phyloP scores from a whole-genome alignment of 2,888 invertebrate species.

The Ochropleura leucogaster region DNA sequence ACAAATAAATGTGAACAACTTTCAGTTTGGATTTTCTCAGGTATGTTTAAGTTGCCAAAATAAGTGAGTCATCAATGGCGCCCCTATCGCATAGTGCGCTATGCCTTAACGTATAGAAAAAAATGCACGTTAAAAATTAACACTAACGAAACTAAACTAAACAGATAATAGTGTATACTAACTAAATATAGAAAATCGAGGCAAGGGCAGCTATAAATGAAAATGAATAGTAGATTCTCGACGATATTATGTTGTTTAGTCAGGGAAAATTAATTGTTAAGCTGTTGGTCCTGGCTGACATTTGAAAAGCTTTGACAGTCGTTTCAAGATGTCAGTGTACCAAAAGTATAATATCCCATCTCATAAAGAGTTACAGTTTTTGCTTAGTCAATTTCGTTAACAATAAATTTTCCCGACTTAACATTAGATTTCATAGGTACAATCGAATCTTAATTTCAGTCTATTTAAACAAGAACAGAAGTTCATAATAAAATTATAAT shows the following conservation, averaged over 20 bases:
- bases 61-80: not conserved
- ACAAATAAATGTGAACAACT: not conserved
- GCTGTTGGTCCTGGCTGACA: too few species aligned
- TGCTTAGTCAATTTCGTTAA: not conserved
- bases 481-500: not conserved
- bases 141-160: constrained; percentile 65
- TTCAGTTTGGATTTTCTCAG: too few species aligned
- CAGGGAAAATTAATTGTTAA: not conserved
- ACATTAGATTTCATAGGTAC: not conserved
- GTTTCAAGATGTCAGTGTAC: too few species aligned
- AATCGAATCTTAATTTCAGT: not conserved
- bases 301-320: too few species aligned
- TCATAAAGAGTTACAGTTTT: not conserved
- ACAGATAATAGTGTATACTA: constrained; percentile 56
- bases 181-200: constrained; percentile 46
- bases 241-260: not conserved
- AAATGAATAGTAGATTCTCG: not conserved
- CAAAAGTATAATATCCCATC: not conserved
- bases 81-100: constrained; percentile 33
- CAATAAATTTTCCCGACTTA: not conserved
- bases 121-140: constrained; percentile 68
- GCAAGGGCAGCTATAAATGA: constrained; percentile 27
- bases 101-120: constrained; percentile 60
- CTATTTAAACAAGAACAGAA: not conserved
- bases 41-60: too few species aligned